Percentiles rank a stretch among this genome's conserved stretches.
phyloP scores from a whole-genome alignment of 2,888 invertebrate species.

The Aphodius sticticus region DNA sequence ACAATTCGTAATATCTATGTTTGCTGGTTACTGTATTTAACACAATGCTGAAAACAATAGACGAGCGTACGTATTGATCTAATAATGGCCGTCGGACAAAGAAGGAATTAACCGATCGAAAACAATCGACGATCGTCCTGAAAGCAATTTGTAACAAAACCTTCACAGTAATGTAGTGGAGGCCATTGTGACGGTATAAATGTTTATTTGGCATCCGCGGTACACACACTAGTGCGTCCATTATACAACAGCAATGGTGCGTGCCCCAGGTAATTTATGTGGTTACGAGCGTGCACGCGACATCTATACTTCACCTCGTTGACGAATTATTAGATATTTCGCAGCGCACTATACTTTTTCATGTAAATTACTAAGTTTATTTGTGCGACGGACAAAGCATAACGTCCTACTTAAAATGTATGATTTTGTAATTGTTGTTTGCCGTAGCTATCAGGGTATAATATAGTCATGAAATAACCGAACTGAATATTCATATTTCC shows the following conservation, averaged over 20 bases:
- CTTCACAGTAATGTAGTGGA: constrained; percentile 30
- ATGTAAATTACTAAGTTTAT: constrained; percentile 31
- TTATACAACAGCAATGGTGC: constrained; percentile 50
- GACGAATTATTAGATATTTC: constrained; percentile 20
- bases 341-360: constrained; percentile 28
- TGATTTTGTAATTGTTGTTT: constrained; percentile 13
- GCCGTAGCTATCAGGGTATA: constrained; percentile 16
- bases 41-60: not conserved
- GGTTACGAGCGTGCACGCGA: constrained; percentile 45
- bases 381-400: not conserved
- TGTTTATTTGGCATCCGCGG: constrained; percentile 52
- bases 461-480: not conserved
- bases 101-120: not conserved
- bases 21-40: not conserved
- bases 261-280: constrained; percentile 51
- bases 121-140: not conserved
- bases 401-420: constrained; percentile 4
- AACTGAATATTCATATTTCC: constrained; percentile 7
- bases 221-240: constrained; percentile 31
- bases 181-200: constrained; percentile 45
- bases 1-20: not conserved
- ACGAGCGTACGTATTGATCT: not conserved
- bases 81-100: not conserved
- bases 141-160: constrained; percentile 17
- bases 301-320: constrained; percentile 15